Percentiles rank a stretch among this genome's conserved stretches.
Evolutionary conservation across 2,113 vertebrate species (phyloP).

Genomic region (Cebus imitator): DNA sequence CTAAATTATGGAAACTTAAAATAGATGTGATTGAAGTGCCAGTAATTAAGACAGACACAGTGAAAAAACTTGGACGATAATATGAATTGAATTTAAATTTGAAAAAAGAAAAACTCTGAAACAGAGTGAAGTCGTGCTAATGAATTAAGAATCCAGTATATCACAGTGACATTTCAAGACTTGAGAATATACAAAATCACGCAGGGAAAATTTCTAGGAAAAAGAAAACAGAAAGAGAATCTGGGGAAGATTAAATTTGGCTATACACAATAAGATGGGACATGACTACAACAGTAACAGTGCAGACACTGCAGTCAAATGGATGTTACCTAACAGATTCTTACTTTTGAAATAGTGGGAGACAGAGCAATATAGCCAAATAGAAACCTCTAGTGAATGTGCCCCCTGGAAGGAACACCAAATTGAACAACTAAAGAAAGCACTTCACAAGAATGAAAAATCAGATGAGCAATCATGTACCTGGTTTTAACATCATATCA

Average conservation of each 20-base stretch:
- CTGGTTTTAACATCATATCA: too few species aligned
- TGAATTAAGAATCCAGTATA: background rate
- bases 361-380: too few species aligned
- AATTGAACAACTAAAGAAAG: too few species aligned
- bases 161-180: background rate
- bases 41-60: background rate
- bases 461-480: too few species aligned
- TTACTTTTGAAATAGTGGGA: background rate
- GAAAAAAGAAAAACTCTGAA: background rate
- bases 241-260: background rate
- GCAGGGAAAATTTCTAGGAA: background rate
- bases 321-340: background rate
- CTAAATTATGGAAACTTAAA: background rate
- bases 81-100: background rate
- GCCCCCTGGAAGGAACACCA: too few species aligned
- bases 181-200: constrained; percentile 6
- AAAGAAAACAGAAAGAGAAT: background rate
- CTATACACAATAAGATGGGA: background rate
- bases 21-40: background rate
- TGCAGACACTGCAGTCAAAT: background rate
- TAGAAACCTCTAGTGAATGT: too few species aligned
- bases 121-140: background rate
- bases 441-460: too few species aligned
- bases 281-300: background rate
- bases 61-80: background rate